Conservation (phyloP, 2,888 invertebrate genomes). For the Baccha elongata region DNA sequence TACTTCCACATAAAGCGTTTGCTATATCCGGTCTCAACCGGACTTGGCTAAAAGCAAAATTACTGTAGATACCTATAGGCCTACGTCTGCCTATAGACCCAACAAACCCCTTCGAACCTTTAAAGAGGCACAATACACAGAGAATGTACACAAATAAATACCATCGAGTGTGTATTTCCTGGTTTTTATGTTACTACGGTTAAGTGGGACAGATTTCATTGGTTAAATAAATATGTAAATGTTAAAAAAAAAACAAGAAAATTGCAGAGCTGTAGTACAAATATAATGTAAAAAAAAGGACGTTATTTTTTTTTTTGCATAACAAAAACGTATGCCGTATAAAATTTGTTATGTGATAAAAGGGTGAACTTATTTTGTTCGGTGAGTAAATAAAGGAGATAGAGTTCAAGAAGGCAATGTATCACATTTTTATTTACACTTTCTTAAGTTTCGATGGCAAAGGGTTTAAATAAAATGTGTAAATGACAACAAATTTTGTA, state of each 20-base stretch:
- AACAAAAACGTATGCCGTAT: neutral
- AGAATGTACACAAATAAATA: neutral
- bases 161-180: conserved; percentile 3
- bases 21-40: conserved; percentile 47
- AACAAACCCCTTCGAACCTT: neutral
- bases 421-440: conserved; percentile 51
- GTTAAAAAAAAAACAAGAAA: conserved; percentile 31
- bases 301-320: too few relatives aligned
- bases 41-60: conserved; percentile 33
- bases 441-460: conserved; percentile 46
- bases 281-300: conserved; percentile 37
- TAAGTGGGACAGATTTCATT: conserved; percentile 39
- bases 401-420: neutral
- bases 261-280: conserved; percentile 34
- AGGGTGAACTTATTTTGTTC: neutral
- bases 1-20: conserved; percentile 55
- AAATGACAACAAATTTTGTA: too few relatives aligned
- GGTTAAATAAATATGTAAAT: conserved; percentile 38
- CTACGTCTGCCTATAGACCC: neutral
- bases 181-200: conserved; percentile 25
- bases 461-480: neutral
- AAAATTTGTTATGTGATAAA: conserved; percentile 11
- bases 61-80: neutral
- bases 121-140: neutral
- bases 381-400: too few relatives aligned